A percentile compares a stretch with the other conserved stretches of the same genome.
Conservation (phyloP, 2,888 invertebrate genomes). For the Drosophila nigricruria region DNA sequence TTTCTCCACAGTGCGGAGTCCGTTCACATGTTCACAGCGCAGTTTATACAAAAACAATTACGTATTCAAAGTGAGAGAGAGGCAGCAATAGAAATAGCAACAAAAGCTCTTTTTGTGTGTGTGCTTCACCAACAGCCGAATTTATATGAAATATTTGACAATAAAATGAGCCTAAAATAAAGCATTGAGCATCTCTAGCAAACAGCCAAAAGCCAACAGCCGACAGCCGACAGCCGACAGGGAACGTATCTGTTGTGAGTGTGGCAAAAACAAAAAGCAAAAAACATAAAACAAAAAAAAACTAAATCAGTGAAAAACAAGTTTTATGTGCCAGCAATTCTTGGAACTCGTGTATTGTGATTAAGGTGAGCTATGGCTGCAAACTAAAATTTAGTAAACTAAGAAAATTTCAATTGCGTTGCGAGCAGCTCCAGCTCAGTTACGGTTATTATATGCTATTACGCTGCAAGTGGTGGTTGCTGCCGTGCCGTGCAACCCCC, state of each 20-base stretch:
- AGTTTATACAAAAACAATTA: conserved; percentile 49
- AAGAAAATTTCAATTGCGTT: conserved; percentile 34
- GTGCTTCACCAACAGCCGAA: conserved; percentile 17
- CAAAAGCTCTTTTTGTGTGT: conserved; percentile 1
- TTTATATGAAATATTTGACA: conserved; percentile 37
- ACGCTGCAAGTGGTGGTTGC: conserved; percentile 31
- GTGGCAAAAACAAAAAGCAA: conserved; percentile 5
- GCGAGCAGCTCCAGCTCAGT: not conserved
- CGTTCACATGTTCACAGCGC: conserved; percentile 15
- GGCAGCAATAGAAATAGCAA: conserved; percentile 11
- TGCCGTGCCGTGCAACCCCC: conserved; percentile 4
- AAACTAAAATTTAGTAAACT: conserved; percentile 10
- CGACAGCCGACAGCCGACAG: not conserved
- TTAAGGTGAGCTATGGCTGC: conserved; percentile 31
- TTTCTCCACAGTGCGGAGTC: conserved; percentile 10
- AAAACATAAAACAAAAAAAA: not conserved
- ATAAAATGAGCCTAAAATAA: conserved; percentile 51
- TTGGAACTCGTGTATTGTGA: conserved; percentile 31
- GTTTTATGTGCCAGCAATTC: conserved; percentile 38
- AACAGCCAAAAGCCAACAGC: conserved; percentile 1
- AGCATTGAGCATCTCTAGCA: conserved; percentile 24
- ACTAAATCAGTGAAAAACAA: conserved; percentile 27
- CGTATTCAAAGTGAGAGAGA: conserved; percentile 38
- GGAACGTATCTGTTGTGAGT: conserved; percentile 21
- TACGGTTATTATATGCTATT: not conserved